Evolutionary conservation across 1,140 invertebrate species (phyloP).

Genomic region (Conus ventricosus): DNA sequence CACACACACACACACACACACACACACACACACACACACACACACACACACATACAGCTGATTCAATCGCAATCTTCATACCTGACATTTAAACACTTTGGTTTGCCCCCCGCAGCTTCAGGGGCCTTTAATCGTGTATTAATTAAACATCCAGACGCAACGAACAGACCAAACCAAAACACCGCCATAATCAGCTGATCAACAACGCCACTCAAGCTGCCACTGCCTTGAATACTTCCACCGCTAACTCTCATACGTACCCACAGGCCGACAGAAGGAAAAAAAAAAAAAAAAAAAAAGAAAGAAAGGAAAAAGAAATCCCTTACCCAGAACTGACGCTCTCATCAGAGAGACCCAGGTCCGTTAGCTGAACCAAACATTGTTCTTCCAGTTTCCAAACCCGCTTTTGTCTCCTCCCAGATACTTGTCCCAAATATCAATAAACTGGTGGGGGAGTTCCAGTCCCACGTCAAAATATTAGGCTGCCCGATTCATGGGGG

Average conservation of each 20-base stretch:
- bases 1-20: too few relatives aligned
- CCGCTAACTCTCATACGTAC: too few relatives aligned
- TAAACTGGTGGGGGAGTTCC: constrained; percentile 4
- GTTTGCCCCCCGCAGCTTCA: neutral
- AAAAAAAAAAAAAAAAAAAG: neutral
- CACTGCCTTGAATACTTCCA: neutral
- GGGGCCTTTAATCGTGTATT: constrained; percentile 12
- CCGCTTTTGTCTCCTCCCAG: neutral
- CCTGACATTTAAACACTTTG: neutral
- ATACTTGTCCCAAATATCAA: constrained; percentile 21
- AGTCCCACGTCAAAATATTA: neutral
- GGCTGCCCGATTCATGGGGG: neutral
- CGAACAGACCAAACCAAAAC: neutral
- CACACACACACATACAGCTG: neutral
- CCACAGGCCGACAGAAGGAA: too few relatives aligned
- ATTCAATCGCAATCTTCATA: neutral
- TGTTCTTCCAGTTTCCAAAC: constrained; percentile 2
- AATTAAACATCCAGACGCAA: constrained; percentile 25
- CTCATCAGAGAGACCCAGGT: constrained; percentile 8
- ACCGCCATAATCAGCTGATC: neutral
- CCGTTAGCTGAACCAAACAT: constrained; percentile 27
- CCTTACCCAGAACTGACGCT: too few relatives aligned
- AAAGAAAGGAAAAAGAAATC: neutral
- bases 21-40: neutral
- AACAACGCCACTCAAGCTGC: neutral